Conservation (phyloP, 1,140 invertebrate species). For the Brachionus asplanchnoidis region DNA sequence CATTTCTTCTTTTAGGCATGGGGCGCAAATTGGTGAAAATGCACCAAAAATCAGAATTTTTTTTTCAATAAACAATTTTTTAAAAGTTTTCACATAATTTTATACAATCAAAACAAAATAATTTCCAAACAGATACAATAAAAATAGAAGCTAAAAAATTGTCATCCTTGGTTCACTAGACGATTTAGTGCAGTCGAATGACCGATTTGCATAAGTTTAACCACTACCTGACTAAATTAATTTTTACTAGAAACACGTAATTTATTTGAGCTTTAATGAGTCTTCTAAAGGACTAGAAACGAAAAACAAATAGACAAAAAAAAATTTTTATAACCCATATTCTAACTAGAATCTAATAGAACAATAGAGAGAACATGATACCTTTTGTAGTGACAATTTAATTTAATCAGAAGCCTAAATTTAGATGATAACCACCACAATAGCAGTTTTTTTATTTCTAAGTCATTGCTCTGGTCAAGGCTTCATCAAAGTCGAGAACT, state of each 20-base stretch:
- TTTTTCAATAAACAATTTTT: too few relatives aligned
- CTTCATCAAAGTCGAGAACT: slow-evolving; percentile 6
- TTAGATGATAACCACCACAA: background rate
- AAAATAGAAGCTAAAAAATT: background rate
- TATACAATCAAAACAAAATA: too few relatives aligned
- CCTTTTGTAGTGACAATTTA: background rate
- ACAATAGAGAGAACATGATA: background rate
- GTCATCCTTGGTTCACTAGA: background rate
- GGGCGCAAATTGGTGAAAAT: background rate
- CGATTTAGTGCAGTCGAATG: background rate
- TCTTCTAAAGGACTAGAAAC: background rate
- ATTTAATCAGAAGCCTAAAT: background rate
- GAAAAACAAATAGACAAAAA: background rate
- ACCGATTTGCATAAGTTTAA: background rate
- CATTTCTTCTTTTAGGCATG: background rate
- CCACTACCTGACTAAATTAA: background rate
- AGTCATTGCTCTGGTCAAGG: background rate
- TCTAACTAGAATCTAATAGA: background rate
- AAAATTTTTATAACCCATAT: background rate
- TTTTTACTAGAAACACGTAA: background rate
- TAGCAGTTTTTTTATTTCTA: background rate
- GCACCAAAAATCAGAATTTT: background rate
- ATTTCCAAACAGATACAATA: background rate
- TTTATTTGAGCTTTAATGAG: background rate
- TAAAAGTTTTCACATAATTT: too few relatives aligned